Evolutionary conservation across 2,113 vertebrate species (phyloP).

Genomic region (Gobius niger): DNA sequence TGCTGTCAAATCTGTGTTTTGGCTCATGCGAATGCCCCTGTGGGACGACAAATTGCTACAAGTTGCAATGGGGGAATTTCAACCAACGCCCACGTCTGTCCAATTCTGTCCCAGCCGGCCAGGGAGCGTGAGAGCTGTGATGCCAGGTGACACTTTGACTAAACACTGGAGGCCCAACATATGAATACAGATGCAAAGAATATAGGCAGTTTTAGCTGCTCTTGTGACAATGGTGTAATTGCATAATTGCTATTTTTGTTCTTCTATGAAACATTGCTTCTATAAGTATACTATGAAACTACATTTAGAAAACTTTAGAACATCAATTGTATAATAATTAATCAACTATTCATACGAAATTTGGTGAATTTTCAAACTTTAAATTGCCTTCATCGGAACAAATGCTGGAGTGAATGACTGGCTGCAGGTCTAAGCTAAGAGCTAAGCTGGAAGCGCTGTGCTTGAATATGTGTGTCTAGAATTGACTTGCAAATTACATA

Average conservation of each 20-base stretch:
- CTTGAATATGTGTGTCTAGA: neutral
- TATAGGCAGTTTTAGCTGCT: neutral
- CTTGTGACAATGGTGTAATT: neutral
- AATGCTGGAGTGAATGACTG: neutral
- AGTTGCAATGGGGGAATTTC: constrained; percentile 35
- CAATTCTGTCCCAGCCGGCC: constrained; percentile 42
- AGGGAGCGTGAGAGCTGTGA: constrained; percentile 23
- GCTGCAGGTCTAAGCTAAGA: neutral
- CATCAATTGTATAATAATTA: no score
- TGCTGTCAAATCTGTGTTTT: constrained; percentile 64
- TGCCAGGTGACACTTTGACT: constrained; percentile 38
- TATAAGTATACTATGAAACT: no score
- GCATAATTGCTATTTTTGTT: neutral
- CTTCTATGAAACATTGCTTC: no score
- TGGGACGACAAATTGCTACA: constrained; percentile 52
- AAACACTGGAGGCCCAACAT: constrained; percentile 10
- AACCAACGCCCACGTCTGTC: constrained; percentile 33
- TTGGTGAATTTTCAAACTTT: no score
- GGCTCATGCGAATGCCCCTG: constrained; percentile 32
- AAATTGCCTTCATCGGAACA: no score
- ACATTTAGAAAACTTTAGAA: no score
- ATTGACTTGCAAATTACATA: neutral
- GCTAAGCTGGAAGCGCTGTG: neutral
- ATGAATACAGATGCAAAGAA: constrained; percentile 5
- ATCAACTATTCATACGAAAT: no score